Percentiles rank a stretch among this genome's conserved stretches.
Evolutionary conservation across 2,888 invertebrate species (phyloP).

Genomic region (Drosophila greeni): DNA sequence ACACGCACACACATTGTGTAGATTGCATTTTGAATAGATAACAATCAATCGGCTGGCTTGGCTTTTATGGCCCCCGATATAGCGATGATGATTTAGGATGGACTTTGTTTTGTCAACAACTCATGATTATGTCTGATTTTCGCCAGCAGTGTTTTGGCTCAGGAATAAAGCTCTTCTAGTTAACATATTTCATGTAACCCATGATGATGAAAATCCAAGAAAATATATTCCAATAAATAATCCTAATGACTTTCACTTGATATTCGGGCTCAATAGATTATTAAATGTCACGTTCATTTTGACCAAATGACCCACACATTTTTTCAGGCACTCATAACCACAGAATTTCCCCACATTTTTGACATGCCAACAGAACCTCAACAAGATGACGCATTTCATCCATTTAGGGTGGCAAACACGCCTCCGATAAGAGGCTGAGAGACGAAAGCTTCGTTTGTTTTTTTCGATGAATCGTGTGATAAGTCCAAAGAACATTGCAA

Average conservation of each 20-base stretch:
- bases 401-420: slow-evolving; percentile 15
- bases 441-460: slow-evolving; percentile 1
- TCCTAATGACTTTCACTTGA: neutral
- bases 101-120: slow-evolving; percentile 25
- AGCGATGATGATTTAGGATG: slow-evolving; percentile 27
- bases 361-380: neutral
- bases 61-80: slow-evolving; percentile 22
- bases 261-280: neutral
- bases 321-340: neutral
- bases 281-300: slow-evolving; percentile 1
- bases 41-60: slow-evolving; percentile 21
- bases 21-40: slow-evolving; percentile 22
- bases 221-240: slow-evolving; percentile 7
- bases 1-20: neutral
- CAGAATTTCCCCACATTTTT: neutral
- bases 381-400: slow-evolving; percentile 23
- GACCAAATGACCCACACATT: slow-evolving; percentile 6
- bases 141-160: neutral
- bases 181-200: neutral
- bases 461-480: slow-evolving; percentile 21
- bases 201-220: neutral
- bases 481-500: slow-evolving; percentile 41
- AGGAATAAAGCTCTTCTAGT: neutral
- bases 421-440: slow-evolving; percentile 18
- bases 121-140: slow-evolving; percentile 12